Conservation (phyloP, 2,888 invertebrate genomes). For the Pristionchus arcanus region DNA sequence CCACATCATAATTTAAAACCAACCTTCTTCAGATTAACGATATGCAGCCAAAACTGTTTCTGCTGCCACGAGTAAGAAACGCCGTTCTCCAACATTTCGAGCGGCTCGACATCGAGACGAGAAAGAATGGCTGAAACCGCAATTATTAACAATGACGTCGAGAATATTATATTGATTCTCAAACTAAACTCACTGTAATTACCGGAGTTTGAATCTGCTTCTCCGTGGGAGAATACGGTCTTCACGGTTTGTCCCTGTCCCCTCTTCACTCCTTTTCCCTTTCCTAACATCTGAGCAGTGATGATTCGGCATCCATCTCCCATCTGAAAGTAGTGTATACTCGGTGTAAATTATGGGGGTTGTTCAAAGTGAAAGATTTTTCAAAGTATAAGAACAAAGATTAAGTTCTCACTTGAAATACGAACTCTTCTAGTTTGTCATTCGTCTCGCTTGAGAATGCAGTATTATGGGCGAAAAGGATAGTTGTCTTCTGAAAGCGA, state of each 20-base stretch:
- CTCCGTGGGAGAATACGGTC: background rate
- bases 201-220: background rate
- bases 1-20: background rate
- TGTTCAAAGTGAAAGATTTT: too few relatives aligned
- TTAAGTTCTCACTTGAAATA: background rate
- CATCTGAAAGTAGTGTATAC: background rate
- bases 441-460: background rate
- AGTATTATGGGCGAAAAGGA: background rate
- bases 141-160: background rate
- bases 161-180: background rate
- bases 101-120: background rate
- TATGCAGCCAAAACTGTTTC: background rate
- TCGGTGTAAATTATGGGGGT: too few relatives aligned
- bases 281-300: background rate
- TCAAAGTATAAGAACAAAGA: too few relatives aligned
- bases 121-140: background rate
- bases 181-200: background rate
- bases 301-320: background rate
- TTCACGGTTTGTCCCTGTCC: background rate
- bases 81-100: background rate
- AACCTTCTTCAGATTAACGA: background rate
- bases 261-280: background rate
- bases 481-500: background rate
- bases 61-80: background rate
- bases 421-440: background rate